Evolutionary conservation across 2,113 vertebrate species (phyloP), one percentile per base, ranked within the genome.

Genomic region (Leucoraja erinaceus): DNA sequence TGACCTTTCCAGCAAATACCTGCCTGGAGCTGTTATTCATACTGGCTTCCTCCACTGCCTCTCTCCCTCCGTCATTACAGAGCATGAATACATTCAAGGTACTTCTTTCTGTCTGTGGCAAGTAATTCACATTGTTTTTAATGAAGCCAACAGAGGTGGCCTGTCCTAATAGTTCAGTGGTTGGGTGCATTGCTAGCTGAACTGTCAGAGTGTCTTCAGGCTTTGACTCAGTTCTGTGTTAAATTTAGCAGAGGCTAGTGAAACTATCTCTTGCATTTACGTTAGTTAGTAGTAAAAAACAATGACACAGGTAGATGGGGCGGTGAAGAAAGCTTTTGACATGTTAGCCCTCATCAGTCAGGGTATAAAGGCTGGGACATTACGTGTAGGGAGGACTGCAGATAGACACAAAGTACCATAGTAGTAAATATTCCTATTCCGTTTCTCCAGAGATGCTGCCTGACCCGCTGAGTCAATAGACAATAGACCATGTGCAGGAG

Each of bases 21-120:
- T 99, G 99, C 93, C 95, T 98, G 95, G 97, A 99, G 94, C 94
- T 99, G 66, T 94, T 97, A 83, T 94, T 96, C 94, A 95, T 98
- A 68, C 94, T 99, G 54, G 95, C 95, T 3, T 94, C 96, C 94
- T 98, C 95, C 94, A 98, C 97, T 5, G 81, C 94, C 5, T 94
- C 94, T 0, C 96, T 99, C 72, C 98, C 98, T 2, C 93, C 94
- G 0, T 98, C 98, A 0, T 96, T 99, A 95, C 97, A 94, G 79
- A 94, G 47, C 93, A 97, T 99, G 98, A 98, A 97, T 94, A 96
- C 97, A 81, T 99, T 98, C 93, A 96, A 98, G 98, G 98, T 99
- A 95, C 38, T 33, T 16, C 16, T 91, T 91, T 38, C 33, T 72
- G 18, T 54, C 2, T 91, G 22, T 54, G 59, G 59, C 61, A 66